Percentiles rank a stretch among this genome's conserved stretches.
These are phyloP conservation scores for Bungarus multicinctus DNA, from an alignment of 2,113 vertebrate species.

Conservation along the genomic window DNA sequence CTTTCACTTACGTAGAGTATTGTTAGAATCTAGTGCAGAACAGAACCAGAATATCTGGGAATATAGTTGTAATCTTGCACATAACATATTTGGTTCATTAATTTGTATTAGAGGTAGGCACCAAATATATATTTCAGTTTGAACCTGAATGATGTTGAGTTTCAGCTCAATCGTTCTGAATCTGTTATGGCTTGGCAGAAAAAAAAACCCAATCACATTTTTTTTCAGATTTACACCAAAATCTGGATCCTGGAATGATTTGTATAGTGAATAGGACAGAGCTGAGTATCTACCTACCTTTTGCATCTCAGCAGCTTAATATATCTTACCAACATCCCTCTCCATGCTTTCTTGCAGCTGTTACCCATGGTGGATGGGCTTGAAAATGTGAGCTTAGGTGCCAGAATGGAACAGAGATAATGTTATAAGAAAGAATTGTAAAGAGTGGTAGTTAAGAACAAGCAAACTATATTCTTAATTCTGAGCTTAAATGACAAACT, in stretches of 20 bases:
- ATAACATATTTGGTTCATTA: conserved; percentile 88
- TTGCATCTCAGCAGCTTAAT: neutral
- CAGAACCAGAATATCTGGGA: conserved; percentile 86
- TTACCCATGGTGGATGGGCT: neutral
- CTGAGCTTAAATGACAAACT: neutral
- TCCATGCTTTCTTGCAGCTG: neutral
- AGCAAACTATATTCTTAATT: neutral
- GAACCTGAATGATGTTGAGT: neutral
- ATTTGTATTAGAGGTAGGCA: conserved; percentile 67
- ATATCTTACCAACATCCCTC: neutral
- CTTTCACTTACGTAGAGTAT: conserved; percentile 78
- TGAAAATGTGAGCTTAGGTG: neutral
- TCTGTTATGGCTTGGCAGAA: neutral
- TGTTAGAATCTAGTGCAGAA: conserved; percentile 80
- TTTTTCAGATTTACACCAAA: neutral
- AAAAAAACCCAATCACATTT: neutral
- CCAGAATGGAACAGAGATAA: neutral
- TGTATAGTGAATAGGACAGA: neutral
- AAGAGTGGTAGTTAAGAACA: neutral
- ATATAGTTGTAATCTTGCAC: conserved; percentile 93
- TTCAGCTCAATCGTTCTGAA: neutral
- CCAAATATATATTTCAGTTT: neutral
- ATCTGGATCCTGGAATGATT: neutral
- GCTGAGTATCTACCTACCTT: neutral
- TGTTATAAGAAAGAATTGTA: neutral